These are phyloP conservation scores for Dexiosoma caninum DNA, from an alignment of 2,888 invertebrate genomes.

Conservation along the genomic window DNA sequence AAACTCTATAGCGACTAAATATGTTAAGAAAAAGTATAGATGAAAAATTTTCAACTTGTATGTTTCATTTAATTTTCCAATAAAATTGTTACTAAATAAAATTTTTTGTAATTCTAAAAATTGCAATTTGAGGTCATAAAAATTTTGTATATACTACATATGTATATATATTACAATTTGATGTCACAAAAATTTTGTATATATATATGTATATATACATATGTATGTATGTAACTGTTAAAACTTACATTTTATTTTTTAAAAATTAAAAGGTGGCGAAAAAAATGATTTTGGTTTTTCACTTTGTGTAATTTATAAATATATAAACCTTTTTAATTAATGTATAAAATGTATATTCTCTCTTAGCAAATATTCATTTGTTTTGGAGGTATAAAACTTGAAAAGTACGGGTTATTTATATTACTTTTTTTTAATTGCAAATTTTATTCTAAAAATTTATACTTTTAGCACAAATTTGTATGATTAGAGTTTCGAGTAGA, in stretches of 20 bases:
- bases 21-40: no score
- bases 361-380: slow-evolving; percentile 64
- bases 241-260: not conserved
- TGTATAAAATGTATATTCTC: slow-evolving; percentile 65
- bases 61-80: no score
- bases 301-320: not conserved
- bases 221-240: slow-evolving; percentile 24
- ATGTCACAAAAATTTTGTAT: no score
- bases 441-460: not conserved
- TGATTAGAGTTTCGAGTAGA: not conserved
- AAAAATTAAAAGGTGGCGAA: slow-evolving; percentile 62
- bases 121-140: no score
- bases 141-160: no score
- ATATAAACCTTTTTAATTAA: slow-evolving; percentile 9
- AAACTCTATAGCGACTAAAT: no score
- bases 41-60: no score
- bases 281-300: slow-evolving; percentile 12
- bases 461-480: slow-evolving; percentile 6
- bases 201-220: not conserved
- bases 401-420: no score
- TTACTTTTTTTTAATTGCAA: no score
- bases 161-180: no score
- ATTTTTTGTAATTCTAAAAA: no score
- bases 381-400: slow-evolving; percentile 55
- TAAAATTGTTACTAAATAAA: no score